Evolutionary conservation across 2,888 invertebrate genomes (phyloP).

Genomic region (Chrysina gloriosa): DNA sequence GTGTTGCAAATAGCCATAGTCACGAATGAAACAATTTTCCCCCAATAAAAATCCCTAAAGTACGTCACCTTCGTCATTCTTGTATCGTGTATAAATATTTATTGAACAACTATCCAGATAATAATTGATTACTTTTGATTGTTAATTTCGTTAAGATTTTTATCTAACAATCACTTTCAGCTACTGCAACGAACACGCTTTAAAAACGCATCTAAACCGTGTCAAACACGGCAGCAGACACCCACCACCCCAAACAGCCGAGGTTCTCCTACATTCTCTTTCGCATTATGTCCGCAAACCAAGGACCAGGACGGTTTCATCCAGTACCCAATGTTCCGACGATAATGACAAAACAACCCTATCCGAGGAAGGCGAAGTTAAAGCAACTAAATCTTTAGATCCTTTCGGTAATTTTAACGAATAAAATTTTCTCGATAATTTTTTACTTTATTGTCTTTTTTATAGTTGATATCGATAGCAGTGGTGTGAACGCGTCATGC

Average conservation of each 20-base stretch:
- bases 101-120: too few relatives aligned
- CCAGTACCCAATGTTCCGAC: conserved; percentile 56
- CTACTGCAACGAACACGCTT: conserved; percentile 77
- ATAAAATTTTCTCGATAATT: conserved; percentile 37
- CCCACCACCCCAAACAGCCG: conserved; percentile 74
- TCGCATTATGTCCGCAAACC: conserved; percentile 72
- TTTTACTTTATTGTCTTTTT: conserved; percentile 46
- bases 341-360: conserved; percentile 55
- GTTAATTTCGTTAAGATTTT: too few relatives aligned
- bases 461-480: conserved; percentile 69
- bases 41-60: too few relatives aligned
- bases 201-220: conserved; percentile 73
- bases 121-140: too few relatives aligned
- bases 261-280: conserved; percentile 73
- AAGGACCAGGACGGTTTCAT: conserved; percentile 53
- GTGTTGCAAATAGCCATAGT: too few relatives aligned
- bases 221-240: conserved; percentile 72
- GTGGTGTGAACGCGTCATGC: conserved; percentile 67
- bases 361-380: conserved; percentile 65
- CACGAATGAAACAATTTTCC: too few relatives aligned
- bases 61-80: too few relatives aligned
- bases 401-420: conserved; percentile 69
- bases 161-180: too few relatives aligned
- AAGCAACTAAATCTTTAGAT: conserved; percentile 65
- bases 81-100: too few relatives aligned